Percentiles rank a stretch among this genome's conserved stretches.
Conservation (phyloP, 2,113 vertebrate genomes). For the Parus major region DNA sequence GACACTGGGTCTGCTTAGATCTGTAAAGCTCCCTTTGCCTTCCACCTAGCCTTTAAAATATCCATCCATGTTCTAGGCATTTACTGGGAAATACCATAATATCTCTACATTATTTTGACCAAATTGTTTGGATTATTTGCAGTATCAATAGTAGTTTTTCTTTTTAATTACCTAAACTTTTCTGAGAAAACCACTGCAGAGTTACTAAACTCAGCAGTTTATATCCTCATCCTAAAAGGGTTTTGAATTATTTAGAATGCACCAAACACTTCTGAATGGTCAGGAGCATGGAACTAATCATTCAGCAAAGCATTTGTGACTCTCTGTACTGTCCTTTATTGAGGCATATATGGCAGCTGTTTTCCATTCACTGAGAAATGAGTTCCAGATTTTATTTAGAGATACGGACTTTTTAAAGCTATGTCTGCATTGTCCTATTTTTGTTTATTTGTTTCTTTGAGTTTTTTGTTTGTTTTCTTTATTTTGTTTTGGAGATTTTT, state of each 20-base stretch:
- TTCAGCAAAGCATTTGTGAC: not conserved
- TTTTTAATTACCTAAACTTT: not conserved
- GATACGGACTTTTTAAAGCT: not conserved
- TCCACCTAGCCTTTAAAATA: not conserved
- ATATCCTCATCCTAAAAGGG: not conserved
- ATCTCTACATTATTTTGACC: not conserved
- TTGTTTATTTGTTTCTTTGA: not conserved
- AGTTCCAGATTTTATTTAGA: not conserved
- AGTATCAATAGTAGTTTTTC: not conserved
- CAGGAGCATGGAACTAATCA: not conserved
- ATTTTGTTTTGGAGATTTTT: not conserved
- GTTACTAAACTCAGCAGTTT: not conserved
- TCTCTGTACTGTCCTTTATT: rapidly evolving
- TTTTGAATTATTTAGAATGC: not conserved
- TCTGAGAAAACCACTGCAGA: not conserved
- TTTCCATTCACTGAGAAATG: not conserved
- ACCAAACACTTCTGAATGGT: not conserved
- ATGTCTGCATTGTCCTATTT: not conserved
- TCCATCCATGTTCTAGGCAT: not conserved
- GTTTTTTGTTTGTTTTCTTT: not conserved
- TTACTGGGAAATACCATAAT: not conserved
- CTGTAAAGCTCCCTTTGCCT: not conserved
- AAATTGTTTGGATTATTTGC: not conserved
- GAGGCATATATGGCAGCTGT: not conserved
- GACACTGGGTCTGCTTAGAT: not conserved